Conservation (phyloP, 2,113 vertebrate genomes). For the Mionectes macconnelli region DNA sequence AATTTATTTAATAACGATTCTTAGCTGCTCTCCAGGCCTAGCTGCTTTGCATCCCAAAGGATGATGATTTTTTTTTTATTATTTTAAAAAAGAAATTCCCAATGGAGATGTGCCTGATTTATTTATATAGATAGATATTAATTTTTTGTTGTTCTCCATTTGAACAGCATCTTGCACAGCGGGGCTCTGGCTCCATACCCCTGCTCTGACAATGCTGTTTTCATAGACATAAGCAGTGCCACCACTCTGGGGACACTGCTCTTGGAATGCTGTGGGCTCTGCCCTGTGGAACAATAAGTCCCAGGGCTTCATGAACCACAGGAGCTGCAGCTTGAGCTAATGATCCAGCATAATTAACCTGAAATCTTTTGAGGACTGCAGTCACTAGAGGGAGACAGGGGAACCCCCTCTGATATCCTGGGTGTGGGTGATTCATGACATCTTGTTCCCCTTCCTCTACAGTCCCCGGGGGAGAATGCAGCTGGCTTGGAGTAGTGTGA, state of each 20-base stretch:
- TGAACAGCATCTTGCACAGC: neutral
- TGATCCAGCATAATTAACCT: neutral
- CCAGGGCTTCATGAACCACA: neutral
- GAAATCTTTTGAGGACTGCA: neutral
- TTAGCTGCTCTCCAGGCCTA: slow-evolving; percentile 43
- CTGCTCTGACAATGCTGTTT: neutral
- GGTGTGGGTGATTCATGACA: neutral
- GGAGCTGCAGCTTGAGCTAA: neutral
- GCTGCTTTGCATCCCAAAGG: slow-evolving; percentile 67
- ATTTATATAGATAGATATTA: neutral
- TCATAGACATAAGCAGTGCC: neutral
- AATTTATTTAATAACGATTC: slow-evolving; percentile 65
- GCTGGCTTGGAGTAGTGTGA: neutral
- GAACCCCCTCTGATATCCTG: neutral
- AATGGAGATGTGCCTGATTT: neutral
- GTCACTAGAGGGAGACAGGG: neutral
- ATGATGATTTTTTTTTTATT: neutral
- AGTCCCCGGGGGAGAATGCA: neutral
- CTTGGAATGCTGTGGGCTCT: neutral
- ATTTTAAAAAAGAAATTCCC: slow-evolving; percentile 9
- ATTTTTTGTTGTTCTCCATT: neutral
- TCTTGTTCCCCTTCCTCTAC: neutral
- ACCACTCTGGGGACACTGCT: neutral
- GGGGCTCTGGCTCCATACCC: neutral
- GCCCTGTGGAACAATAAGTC: neutral